Evolutionary conservation across 2,113 vertebrate species (phyloP).

Genomic region (Pseudorhombus dupliciocellatus): DNA sequence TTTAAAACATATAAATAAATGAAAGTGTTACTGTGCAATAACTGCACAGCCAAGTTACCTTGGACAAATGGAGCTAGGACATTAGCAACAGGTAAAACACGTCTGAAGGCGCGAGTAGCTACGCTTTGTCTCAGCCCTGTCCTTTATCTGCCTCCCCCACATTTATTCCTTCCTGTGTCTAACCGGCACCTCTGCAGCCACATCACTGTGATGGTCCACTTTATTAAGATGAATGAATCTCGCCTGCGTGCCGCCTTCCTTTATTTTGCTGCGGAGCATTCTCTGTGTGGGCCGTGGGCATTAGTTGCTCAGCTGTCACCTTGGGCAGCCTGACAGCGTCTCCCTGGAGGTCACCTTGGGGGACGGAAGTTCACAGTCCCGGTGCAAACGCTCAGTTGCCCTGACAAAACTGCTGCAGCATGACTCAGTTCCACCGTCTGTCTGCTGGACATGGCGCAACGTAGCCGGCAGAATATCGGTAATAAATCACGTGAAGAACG

Average conservation of each 20-base stretch:
- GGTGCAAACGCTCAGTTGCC: slow-evolving; percentile 57
- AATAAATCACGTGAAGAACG: slow-evolving; percentile 59
- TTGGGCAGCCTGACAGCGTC: slow-evolving; percentile 58
- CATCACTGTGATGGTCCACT: slow-evolving; percentile 69
- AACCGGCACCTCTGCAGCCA: slow-evolving; percentile 61
- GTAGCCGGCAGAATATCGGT: slow-evolving; percentile 30
- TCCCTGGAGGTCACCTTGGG: slow-evolving; percentile 71
- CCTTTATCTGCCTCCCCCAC: slow-evolving; percentile 45
- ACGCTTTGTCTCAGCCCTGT: slow-evolving; percentile 57
- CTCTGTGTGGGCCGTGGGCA: slow-evolving; percentile 1
- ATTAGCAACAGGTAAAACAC: slow-evolving; percentile 64
- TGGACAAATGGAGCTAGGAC: slow-evolving; percentile 43
- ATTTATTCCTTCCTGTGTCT: slow-evolving; percentile 45
- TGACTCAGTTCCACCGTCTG: slow-evolving; percentile 66
- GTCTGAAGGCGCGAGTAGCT: slow-evolving; percentile 29
- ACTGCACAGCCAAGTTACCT: slow-evolving; percentile 51
- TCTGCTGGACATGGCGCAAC: slow-evolving; percentile 42
- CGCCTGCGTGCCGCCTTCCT: slow-evolving; percentile 49
- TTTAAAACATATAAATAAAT: slow-evolving; percentile 4
- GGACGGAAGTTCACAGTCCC: slow-evolving; percentile 51
- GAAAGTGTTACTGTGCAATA: slow-evolving; percentile 46
- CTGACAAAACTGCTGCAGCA: slow-evolving; percentile 67
- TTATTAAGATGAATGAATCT: slow-evolving; percentile 76
- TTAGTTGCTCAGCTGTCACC: slow-evolving; percentile 59
- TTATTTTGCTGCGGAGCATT: slow-evolving; percentile 52